These are phyloP conservation scores for Passerina amoena DNA, from an alignment of 2,113 vertebrate species.

Conservation along the genomic window DNA sequence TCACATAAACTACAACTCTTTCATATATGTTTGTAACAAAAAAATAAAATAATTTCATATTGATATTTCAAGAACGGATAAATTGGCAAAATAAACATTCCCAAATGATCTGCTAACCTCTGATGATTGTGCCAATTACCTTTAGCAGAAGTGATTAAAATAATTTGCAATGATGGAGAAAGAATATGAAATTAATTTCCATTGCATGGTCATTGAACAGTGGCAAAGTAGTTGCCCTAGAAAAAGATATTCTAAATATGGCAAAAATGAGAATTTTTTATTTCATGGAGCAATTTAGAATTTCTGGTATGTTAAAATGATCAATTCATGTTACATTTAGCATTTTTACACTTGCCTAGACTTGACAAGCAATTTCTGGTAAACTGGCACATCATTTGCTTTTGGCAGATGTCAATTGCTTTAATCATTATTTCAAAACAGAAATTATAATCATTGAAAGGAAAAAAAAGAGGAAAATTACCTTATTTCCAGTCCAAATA, in stretches of 20 bases:
- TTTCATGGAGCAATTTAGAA: background rate
- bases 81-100: constrained; percentile 28
- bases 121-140: constrained; percentile 27
- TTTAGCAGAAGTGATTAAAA: constrained; percentile 52
- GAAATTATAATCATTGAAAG: background rate
- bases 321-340: constrained; percentile 1
- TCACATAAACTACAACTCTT: background rate
- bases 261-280: background rate
- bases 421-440: constrained; percentile 8
- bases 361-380: background rate
- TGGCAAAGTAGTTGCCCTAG: background rate
- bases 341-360: background rate
- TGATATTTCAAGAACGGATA: background rate
- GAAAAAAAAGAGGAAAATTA: background rate
- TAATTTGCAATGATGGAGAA: constrained; percentile 19
- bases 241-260: background rate
- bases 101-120: constrained; percentile 13
- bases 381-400: background rate
- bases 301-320: background rate
- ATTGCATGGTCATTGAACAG: background rate
- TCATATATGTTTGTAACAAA: background rate
- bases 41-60: background rate
- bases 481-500: background rate
- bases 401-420: background rate
- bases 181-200: constrained; percentile 22